These are phyloP conservation scores for Prosopocoilus inquinatus DNA, from an alignment of 2,888 invertebrate species.

Conservation along the genomic window DNA sequence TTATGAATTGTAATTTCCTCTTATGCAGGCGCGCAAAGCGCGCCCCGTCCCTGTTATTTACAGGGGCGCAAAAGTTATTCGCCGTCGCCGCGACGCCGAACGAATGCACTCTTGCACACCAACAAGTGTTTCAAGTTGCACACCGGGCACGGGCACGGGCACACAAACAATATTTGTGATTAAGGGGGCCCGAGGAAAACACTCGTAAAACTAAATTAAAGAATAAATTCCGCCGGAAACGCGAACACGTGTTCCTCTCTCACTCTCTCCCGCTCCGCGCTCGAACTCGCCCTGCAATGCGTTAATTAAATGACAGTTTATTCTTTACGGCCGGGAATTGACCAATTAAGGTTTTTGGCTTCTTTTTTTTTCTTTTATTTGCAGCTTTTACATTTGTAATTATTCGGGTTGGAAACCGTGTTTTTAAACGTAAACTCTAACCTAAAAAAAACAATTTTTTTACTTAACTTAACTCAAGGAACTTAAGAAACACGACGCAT, in stretches of 20 bases:
- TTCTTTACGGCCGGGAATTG: too few relatives aligned
- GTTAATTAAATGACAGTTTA: too few relatives aligned
- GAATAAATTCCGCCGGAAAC: constrained; percentile 14
- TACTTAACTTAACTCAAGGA: too few relatives aligned
- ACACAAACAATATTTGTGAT: constrained; percentile 17
- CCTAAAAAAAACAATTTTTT: too few relatives aligned
- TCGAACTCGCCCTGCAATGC: too few relatives aligned
- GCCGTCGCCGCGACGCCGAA: too few relatives aligned
- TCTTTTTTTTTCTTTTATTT: too few relatives aligned
- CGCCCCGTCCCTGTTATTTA: constrained; percentile 19
- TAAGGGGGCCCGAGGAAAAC: constrained; percentile 18
- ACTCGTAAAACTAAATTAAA: constrained; percentile 25
- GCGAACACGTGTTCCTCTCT: not conserved
- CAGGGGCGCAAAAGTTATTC: constrained; percentile 16
- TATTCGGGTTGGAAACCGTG: too few relatives aligned
- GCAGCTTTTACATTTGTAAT: too few relatives aligned
- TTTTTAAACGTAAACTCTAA: too few relatives aligned
- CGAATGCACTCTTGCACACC: constrained; percentile 14
- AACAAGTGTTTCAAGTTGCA: constrained; percentile 22
- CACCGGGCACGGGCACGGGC: constrained; percentile 1
- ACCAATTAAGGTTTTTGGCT: too few relatives aligned
- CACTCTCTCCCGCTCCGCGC: not conserved
- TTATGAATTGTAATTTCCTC: constrained; percentile 24
- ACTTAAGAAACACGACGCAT: too few relatives aligned
- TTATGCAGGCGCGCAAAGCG: constrained; percentile 20